Percentiles rank a stretch among this genome's conserved stretches.
Conservation (phyloP, 92 coral and sea anemone species). For the Phenganax stokvisi region DNA sequence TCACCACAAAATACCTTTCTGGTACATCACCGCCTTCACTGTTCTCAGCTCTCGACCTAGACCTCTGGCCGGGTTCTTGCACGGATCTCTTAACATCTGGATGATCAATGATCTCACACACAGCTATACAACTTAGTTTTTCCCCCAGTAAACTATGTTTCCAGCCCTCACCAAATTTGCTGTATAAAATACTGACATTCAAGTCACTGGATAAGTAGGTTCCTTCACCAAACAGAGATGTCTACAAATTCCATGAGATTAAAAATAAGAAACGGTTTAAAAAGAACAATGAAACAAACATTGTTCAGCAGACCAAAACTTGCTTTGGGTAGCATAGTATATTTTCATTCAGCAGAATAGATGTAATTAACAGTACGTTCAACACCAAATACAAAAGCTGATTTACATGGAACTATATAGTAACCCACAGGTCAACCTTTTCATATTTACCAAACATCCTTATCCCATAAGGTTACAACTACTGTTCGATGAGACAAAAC, state of each 20-base stretch:
- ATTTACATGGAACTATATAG: too few relatives aligned
- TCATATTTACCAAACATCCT: too few relatives aligned
- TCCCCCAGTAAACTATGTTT: conserved; percentile 60
- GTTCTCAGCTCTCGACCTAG: conserved; percentile 81
- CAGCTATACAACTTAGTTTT: conserved; percentile 82
- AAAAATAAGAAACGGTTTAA: neutral
- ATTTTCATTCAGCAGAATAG: too few relatives aligned
- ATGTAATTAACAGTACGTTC: too few relatives aligned
- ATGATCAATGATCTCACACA: conserved; percentile 88
- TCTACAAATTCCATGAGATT: conserved; percentile 45
- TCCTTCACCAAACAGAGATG: conserved; percentile 94
- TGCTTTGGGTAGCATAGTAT: too few relatives aligned
- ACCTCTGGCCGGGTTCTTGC: conserved; percentile 51
- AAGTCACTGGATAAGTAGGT: conserved; percentile 96
- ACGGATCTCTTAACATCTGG: conserved; percentile 91
- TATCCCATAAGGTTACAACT: too few relatives aligned
- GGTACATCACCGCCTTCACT: conserved; percentile 98
- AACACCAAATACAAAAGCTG: too few relatives aligned
- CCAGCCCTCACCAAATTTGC: conserved; percentile 84
- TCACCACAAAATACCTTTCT: conserved; percentile 90
- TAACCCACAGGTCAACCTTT: too few relatives aligned
- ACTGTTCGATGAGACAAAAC: too few relatives aligned
- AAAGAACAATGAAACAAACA: neutral
- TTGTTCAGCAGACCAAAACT: neutral
- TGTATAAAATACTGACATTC: conserved; percentile 79